Base-by-base conservation (phyloP, 2,113 vertebrate genomes). In the Hippocampus zosterae region DNA sequence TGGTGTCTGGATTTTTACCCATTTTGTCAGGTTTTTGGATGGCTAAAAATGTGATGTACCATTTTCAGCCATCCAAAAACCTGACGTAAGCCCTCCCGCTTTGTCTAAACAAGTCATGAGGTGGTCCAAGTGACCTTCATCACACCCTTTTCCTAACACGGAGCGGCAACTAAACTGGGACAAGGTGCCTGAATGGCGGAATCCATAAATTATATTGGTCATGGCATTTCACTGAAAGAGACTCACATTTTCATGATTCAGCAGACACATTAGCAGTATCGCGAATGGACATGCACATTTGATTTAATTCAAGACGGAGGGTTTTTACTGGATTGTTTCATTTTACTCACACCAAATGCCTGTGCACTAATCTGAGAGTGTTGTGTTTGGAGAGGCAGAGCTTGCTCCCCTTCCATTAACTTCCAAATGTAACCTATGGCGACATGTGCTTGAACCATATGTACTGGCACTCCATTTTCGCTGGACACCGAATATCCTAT, bases 211-310 rank as follows among this genome's bases (percentile, higher is more conserved):
- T 84, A 83, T 82, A 85, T 69, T 68, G 59, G 70, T n/a, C 57
- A 72, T 64, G 81, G 57, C 79, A 81, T 68, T 76, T 69, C 73
- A 33, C 73, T 72, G 67, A 63, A 19, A 59, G 80, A 68, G 69
- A 74, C 86, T 92, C 82, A 86, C 77, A 90, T 92, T 91, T 88
- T 87, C 76, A 57, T 64, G 82, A 90, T 76, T 91, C 87, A 84
- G 87, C 80, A 75, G 50, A 27, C 59, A 71, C 55, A 2, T 52
- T 16, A 1, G 50, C 46, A 55, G 50, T 6, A 19, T 65, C 11
- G n/a, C 3, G 33, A 42, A 4, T 44, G 19, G 3, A 42, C 9
- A 15, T 42, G 4, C 9, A 5, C 18, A 37, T 37, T 37, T 61
- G 25, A 33, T 33, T 44, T 15, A 19, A 15, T 65, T 65, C 13